Conservation (phyloP, 2,888 invertebrate species). For the Phrixothrix hirtus region DNA sequence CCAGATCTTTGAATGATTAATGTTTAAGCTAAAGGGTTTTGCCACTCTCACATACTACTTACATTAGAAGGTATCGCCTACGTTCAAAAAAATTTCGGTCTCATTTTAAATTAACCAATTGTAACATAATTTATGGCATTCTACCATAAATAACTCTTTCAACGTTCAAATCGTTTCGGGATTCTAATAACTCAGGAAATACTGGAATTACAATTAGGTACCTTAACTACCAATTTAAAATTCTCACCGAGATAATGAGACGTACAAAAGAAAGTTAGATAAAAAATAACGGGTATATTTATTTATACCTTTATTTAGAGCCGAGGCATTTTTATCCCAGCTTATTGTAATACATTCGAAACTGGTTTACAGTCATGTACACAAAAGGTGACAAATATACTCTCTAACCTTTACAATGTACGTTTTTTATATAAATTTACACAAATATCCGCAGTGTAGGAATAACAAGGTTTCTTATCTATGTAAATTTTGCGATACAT, state of each 20-base stretch:
- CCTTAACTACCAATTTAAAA: slow-evolving; percentile 11
- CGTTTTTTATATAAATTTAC: slow-evolving; percentile 26
- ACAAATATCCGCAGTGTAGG: slow-evolving; percentile 25
- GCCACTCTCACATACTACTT: slow-evolving; percentile 37
- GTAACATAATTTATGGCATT: slow-evolving; percentile 36
- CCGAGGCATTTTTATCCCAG: slow-evolving; percentile 6
- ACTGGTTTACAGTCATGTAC: slow-evolving; percentile 11
- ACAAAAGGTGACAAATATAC: slow-evolving; percentile 20
- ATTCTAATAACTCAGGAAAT: slow-evolving; percentile 2
- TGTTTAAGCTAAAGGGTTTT: slow-evolving; percentile 35
- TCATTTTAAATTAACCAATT: slow-evolving; percentile 36
- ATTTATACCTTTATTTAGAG: slow-evolving; percentile 2
- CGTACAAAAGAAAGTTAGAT: neutral
- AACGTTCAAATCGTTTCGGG: slow-evolving; percentile 9
- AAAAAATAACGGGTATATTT: neutral
- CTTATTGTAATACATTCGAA: slow-evolving; percentile 15
- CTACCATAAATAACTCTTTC: slow-evolving; percentile 32
- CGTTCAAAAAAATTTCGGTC: slow-evolving; percentile 32
- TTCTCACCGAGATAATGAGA: neutral
- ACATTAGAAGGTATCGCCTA: slow-evolving; percentile 35
- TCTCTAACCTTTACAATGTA: slow-evolving; percentile 13
- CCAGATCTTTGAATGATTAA: slow-evolving; percentile 35
- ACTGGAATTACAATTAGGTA: slow-evolving; percentile 7
- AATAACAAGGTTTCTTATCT: slow-evolving; percentile 27
- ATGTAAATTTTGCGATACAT: slow-evolving; percentile 25